Conservation (phyloP, 2,888 invertebrate species). For the Parasteatoda lunata region DNA sequence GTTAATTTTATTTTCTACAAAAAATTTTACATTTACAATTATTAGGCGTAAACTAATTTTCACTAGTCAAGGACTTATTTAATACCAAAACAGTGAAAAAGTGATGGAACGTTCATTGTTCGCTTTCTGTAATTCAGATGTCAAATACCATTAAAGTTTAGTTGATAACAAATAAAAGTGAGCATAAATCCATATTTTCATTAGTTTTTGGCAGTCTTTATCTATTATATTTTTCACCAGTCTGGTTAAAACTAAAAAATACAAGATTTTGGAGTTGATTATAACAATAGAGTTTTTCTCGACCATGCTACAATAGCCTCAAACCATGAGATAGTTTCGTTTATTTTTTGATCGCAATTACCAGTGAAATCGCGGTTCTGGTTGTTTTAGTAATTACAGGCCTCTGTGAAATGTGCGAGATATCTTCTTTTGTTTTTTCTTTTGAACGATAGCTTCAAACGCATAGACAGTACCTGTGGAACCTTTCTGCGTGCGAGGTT, state of each 20-base stretch:
- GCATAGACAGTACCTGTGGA: neutral
- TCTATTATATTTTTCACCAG: neutral
- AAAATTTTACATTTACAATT: too few relatives aligned
- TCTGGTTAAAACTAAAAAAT: neutral
- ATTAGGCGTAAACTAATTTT: too few relatives aligned
- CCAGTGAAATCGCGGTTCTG: slow-evolving; percentile 22
- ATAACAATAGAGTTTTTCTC: neutral
- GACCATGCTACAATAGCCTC: neutral
- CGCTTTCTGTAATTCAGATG: neutral
- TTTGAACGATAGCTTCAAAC: neutral
- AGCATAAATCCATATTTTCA: neutral
- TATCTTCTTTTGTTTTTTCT: neutral
- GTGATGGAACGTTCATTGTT: slow-evolving; percentile 2
- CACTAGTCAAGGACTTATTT: too few relatives aligned
- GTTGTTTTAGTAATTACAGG: slow-evolving; percentile 63
- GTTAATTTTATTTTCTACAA: too few relatives aligned
- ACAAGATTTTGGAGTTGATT: neutral
- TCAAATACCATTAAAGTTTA: neutral
- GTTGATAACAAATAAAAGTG: neutral
- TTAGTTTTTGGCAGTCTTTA: neutral
- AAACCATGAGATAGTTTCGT: neutral
- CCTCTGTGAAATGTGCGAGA: neutral
- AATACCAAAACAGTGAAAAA: neutral
- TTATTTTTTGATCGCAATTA: slow-evolving; percentile 35
- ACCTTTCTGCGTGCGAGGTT: neutral